Evolutionary conservation across 2,113 vertebrate species (phyloP).

Genomic region (Psittacara wagleri): DNA sequence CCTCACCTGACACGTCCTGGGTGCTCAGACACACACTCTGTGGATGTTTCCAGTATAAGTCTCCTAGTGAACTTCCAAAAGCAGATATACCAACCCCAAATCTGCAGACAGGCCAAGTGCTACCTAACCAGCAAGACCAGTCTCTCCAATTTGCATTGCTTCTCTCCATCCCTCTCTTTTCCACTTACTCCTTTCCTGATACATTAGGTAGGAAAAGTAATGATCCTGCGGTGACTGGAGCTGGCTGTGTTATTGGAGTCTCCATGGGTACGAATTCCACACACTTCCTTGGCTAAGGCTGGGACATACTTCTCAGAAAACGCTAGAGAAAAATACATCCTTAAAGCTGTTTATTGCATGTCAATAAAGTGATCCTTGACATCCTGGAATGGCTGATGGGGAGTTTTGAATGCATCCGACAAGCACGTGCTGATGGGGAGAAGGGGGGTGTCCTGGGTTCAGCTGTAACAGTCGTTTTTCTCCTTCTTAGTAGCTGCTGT

Average conservation of each 20-base stretch:
- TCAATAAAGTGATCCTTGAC: neutral
- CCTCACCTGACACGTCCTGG: accelerated
- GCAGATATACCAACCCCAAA: neutral
- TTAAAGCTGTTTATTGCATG: neutral
- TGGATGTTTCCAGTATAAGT: neutral
- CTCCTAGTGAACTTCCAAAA: accelerated
- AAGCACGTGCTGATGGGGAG: accelerated
- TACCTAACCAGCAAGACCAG: neutral
- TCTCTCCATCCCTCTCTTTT: neutral
- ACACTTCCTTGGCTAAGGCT: constrained; percentile 31
- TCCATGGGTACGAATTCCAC: constrained; percentile 59
- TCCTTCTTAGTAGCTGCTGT: neutral
- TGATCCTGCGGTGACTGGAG: constrained; percentile 5
- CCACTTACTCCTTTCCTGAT: neutral
- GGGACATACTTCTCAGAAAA: constrained; percentile 39
- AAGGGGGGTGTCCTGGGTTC: neutral
- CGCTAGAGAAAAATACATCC: neutral
- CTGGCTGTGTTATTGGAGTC: constrained; percentile 49
- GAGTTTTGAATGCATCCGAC: neutral
- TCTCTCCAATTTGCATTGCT: neutral
- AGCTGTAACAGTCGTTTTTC: neutral
- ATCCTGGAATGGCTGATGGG: neutral
- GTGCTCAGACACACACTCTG: neutral
- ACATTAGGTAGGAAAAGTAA: neutral
- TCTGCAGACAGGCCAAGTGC: neutral